These are phyloP conservation scores for Latrodectus geometricus DNA, from an alignment of 1,140 invertebrate genomes.

Conservation along the genomic window DNA sequence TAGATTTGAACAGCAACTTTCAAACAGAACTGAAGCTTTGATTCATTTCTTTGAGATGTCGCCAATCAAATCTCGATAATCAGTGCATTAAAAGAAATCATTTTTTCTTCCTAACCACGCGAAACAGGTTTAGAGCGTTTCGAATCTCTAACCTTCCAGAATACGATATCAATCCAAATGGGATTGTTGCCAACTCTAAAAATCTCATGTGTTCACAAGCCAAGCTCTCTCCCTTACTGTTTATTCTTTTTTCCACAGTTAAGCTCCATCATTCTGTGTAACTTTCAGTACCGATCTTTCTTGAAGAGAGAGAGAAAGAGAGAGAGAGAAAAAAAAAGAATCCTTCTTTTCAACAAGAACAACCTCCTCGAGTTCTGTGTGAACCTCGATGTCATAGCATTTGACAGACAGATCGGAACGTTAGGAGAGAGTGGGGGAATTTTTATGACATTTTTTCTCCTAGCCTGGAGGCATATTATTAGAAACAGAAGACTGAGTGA, in stretches of 20 bases:
- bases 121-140: not conserved
- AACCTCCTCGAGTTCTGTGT: constrained; percentile 19
- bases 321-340: constrained; percentile 1
- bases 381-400: constrained; percentile 13
- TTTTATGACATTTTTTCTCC: not conserved
- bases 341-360: constrained; percentile 38
- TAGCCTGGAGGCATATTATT: constrained; percentile 25
- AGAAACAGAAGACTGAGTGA: constrained; percentile 6
- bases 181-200: not conserved
- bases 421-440: constrained; percentile 2
- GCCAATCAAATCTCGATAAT: too few relatives aligned
- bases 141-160: not conserved
- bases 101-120: too few relatives aligned
- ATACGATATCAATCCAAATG: not conserved
- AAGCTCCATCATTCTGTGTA: not conserved
- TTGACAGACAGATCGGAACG: constrained; percentile 40
- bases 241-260: not conserved
- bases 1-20: too few relatives aligned
- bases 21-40: too few relatives aligned
- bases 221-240: not conserved
- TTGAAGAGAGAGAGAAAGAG: not conserved
- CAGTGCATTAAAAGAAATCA: too few relatives aligned
- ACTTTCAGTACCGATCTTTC: not conserved
- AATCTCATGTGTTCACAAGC: not conserved
- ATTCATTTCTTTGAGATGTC: too few relatives aligned